phyloP scores from a whole-genome alignment of 1,140 invertebrate genomes.

The Drosophila malerkotliana region DNA sequence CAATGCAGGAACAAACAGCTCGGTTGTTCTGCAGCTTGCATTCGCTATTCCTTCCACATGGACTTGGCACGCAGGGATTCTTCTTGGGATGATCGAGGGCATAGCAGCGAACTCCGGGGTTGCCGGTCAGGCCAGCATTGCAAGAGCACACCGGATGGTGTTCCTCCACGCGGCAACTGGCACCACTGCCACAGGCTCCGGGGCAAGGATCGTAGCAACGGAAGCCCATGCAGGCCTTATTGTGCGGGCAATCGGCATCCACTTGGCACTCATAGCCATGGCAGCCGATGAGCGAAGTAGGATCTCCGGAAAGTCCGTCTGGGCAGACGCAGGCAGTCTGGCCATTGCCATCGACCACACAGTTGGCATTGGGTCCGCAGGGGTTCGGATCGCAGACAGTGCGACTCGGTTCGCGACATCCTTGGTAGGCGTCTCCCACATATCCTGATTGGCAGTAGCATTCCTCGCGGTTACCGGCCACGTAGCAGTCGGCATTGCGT shows the following conservation, averaged over 20 bases:
- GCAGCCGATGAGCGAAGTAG: slow-evolving; percentile 88
- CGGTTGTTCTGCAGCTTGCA: slow-evolving; percentile 88
- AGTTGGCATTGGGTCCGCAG: slow-evolving; percentile 90
- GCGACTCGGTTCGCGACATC: slow-evolving; percentile 87
- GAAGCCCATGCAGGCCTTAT: slow-evolving; percentile 90
- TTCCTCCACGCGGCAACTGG: slow-evolving; percentile 88
- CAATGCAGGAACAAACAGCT: slow-evolving; percentile 91
- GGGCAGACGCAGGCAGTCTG: slow-evolving; percentile 90
- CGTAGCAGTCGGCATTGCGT: slow-evolving; percentile 91
- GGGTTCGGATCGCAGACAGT: slow-evolving; percentile 90
- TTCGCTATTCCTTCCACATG: slow-evolving; percentile 91
- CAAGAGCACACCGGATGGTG: slow-evolving; percentile 92
- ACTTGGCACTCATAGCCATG: slow-evolving; percentile 90
- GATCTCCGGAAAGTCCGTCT: slow-evolving; percentile 91
- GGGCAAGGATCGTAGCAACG: slow-evolving; percentile 92
- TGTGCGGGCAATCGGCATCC: slow-evolving; percentile 89
- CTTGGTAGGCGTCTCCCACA: slow-evolving; percentile 90
- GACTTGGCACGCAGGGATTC: slow-evolving; percentile 89
- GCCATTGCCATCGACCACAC: slow-evolving; percentile 88
- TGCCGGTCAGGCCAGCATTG: slow-evolving; percentile 88
- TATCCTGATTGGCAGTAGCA: slow-evolving; percentile 91
- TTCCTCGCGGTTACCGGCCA: slow-evolving; percentile 89
- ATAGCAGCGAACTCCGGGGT: slow-evolving; percentile 90
- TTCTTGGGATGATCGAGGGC: slow-evolving; percentile 84
- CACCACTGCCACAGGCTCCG: slow-evolving; percentile 91